Evolutionary conservation across 2,797 vertebrate species (phyloP).

Genomic region (Fistularia commersonii): DNA sequence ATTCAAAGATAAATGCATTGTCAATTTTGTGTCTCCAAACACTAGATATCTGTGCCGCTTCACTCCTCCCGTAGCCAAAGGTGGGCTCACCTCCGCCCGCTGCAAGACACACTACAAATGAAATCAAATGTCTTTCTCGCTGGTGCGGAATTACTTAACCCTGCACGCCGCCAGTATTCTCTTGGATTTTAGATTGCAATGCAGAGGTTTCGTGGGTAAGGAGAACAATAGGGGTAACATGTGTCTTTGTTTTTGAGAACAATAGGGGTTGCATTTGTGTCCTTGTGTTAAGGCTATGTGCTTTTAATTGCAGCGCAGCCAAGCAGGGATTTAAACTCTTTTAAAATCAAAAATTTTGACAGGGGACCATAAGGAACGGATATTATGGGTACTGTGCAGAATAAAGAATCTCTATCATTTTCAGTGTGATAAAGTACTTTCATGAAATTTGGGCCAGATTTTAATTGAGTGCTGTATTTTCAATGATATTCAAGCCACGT

Average conservation of each 20-base stretch:
- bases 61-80: constrained; percentile 78
- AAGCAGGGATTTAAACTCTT: too few relatives aligned
- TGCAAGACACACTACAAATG: constrained; percentile 80
- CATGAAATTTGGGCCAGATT: too few relatives aligned
- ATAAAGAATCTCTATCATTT: too few relatives aligned
- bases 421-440: too few relatives aligned
- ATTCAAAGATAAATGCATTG: constrained; percentile 89
- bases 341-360: too few relatives aligned
- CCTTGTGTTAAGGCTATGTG: constrained; percentile 3
- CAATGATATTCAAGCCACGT: too few relatives aligned
- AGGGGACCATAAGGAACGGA: too few relatives aligned
- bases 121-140: constrained; percentile 83
- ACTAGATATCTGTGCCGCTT: constrained; percentile 78
- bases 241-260: neutral
- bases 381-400: too few relatives aligned
- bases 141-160: constrained; percentile 80
- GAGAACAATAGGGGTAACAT: constrained; percentile 47
- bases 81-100: constrained; percentile 77
- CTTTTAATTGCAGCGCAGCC: neutral
- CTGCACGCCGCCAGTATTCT: constrained; percentile 53
- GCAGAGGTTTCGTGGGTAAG: constrained; percentile 39
- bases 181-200: constrained; percentile 55
- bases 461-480: too few relatives aligned
- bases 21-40: constrained; percentile 83
- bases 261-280: neutral